Conservation (phyloP, 2,797 vertebrate genomes). For the Tiaroga cobitis region DNA sequence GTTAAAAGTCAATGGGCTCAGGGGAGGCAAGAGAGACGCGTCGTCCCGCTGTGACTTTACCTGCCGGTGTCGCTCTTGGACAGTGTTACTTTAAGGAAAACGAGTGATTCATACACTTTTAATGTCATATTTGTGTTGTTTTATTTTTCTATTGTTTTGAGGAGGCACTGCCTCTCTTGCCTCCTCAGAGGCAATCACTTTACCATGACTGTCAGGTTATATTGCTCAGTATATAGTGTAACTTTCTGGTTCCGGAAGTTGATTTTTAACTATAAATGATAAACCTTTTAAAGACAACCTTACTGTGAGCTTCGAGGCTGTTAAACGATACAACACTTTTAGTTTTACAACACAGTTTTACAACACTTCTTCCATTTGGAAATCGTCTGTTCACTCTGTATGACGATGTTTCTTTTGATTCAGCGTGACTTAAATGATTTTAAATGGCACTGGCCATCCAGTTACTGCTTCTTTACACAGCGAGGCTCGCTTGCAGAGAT, state of each 20-base stretch:
- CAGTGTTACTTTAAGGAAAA: too few relatives aligned
- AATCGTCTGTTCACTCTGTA: background rate
- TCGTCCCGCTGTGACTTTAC: too few relatives aligned
- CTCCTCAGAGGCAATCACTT: background rate
- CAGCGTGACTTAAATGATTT: background rate
- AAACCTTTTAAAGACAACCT: background rate
- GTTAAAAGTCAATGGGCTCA: background rate
- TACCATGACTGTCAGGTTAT: background rate
- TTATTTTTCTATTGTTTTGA: too few relatives aligned
- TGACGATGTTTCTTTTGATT: background rate
- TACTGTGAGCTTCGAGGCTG: background rate
- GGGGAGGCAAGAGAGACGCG: too few relatives aligned
- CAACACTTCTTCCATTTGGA: background rate
- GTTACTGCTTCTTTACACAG: background rate
- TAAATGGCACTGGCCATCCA: background rate
- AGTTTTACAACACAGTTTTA: background rate
- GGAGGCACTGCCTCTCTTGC: too few relatives aligned
- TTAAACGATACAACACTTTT: background rate
- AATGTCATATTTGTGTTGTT: too few relatives aligned
- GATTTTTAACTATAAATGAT: background rate
- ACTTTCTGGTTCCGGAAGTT: background rate
- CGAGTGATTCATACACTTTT: too few relatives aligned
- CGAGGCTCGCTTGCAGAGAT: background rate
- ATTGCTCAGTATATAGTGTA: background rate
- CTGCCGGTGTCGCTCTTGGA: too few relatives aligned